A percentile compares a stretch with the other conserved stretches of the same genome.
Evolutionary conservation across 2,888 invertebrate genomes (phyloP).

Genomic region (Caradrina clavipalpis): DNA sequence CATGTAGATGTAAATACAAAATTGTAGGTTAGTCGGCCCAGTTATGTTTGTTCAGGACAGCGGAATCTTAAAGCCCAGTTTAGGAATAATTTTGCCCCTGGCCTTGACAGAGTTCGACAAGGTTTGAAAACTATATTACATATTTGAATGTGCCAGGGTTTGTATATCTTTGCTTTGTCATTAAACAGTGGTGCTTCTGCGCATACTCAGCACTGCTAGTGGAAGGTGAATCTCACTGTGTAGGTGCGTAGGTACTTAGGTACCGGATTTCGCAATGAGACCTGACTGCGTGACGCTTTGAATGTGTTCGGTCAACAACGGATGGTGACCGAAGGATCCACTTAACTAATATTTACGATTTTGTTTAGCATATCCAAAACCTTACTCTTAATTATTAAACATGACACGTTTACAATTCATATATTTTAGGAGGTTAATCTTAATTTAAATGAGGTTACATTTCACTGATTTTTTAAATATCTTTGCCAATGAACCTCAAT

Average conservation of each 20-base stretch:
- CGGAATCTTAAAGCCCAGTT: constrained; percentile 18
- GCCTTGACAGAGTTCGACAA: constrained; percentile 21
- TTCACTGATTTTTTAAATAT: constrained; percentile 30
- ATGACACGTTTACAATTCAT: constrained; percentile 7
- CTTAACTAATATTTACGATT: constrained; percentile 54
- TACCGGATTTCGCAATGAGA: constrained; percentile 63
- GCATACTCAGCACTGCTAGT: constrained; percentile 43
- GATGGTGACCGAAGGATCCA: constrained; percentile 38
- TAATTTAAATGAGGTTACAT: constrained; percentile 27
- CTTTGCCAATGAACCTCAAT: constrained; percentile 40
- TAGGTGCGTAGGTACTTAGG: constrained; percentile 17
- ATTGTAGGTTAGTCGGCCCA: neutral
- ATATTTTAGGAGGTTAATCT: constrained; percentile 12
- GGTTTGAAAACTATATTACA: constrained; percentile 20
- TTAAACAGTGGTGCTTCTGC: constrained; percentile 42
- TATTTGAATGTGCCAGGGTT: constrained; percentile 45
- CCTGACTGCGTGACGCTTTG: constrained; percentile 50
- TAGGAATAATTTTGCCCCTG: constrained; percentile 6
- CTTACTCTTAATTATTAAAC: constrained; percentile 38
- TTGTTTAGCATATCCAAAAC: constrained; percentile 41
- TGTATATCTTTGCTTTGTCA: constrained; percentile 50
- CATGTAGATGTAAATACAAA: constrained; percentile 6
- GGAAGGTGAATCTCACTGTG: constrained; percentile 49
- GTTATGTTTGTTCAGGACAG: neutral
- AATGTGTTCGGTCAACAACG: constrained; percentile 55